phyloP scores from a whole-genome alignment of 2,888 invertebrate species.

The Dryocosmus kuriphilus region DNA sequence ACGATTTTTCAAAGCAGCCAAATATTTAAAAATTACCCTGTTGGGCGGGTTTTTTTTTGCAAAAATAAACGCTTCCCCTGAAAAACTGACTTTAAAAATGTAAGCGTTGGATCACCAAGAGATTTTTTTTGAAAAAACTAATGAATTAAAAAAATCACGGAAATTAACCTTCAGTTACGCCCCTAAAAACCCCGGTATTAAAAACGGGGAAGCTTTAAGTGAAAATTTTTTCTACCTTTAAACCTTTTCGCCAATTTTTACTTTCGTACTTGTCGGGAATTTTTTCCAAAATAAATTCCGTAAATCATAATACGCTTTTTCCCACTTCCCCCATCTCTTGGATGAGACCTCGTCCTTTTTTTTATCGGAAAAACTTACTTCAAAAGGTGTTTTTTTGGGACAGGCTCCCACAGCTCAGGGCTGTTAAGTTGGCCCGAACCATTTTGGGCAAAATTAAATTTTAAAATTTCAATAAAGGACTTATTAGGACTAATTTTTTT shows the following conservation, averaged over 20 bases:
- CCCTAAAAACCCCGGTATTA: neutral
- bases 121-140: conserved; percentile 4
- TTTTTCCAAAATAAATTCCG: neutral
- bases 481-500: too few species aligned
- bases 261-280: neutral
- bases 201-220: neutral
- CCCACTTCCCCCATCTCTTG: neutral
- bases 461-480: too few species aligned
- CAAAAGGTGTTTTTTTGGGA: too few species aligned
- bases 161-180: neutral
- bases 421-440: too few species aligned
- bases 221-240: neutral
- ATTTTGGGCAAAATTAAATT: too few species aligned
- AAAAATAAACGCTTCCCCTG: neutral
- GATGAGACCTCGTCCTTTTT: too few species aligned
- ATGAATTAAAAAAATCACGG: neutral
- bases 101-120: neutral
- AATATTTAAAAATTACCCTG: neutral
- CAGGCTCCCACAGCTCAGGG: too few species aligned
- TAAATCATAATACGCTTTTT: neutral
- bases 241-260: neutral
- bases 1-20: neutral
- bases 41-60: neutral
- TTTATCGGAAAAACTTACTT: too few species aligned
- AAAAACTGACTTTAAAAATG: neutral